Evolutionary conservation across 2,797 vertebrate species (phyloP).

Genomic region (Saxicola maurus): DNA sequence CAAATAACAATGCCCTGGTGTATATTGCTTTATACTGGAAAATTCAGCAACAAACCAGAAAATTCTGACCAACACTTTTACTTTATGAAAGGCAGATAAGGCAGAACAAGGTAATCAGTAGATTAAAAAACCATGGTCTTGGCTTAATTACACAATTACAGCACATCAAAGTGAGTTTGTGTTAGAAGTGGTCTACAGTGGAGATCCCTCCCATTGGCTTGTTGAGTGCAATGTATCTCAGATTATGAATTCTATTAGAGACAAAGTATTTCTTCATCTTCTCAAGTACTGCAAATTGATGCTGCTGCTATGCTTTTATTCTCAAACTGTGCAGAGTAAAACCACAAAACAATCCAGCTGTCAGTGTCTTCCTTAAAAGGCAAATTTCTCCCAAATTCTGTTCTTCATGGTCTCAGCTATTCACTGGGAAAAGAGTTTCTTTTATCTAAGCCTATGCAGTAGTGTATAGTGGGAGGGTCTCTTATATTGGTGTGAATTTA

Average conservation of each 20-base stretch:
- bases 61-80: not conserved
- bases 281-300: not conserved
- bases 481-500: not conserved
- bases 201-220: not conserved
- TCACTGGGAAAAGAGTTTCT: not conserved
- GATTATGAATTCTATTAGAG: not conserved
- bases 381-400: not conserved
- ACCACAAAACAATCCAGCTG: not conserved
- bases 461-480: not conserved
- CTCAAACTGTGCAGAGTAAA: not conserved
- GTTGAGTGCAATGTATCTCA: not conserved
- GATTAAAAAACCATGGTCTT: not conserved
- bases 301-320: not conserved
- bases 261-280: not conserved
- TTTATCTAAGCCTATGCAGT: not conserved
- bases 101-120: not conserved
- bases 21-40: not conserved
- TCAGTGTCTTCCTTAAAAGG: not conserved
- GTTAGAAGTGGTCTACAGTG: not conserved
- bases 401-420: not conserved
- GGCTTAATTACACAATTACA: conserved; percentile 25
- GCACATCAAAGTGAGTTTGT: not conserved
- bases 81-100: not conserved
- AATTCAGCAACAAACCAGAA: not conserved
- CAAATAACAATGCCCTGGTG: not conserved